A percentile compares a stretch with the other conserved stretches of the same genome.
These are phyloP conservation scores for Brachionus rubens DNA, from an alignment of 1,140 invertebrate species.

Conservation along the genomic window DNA sequence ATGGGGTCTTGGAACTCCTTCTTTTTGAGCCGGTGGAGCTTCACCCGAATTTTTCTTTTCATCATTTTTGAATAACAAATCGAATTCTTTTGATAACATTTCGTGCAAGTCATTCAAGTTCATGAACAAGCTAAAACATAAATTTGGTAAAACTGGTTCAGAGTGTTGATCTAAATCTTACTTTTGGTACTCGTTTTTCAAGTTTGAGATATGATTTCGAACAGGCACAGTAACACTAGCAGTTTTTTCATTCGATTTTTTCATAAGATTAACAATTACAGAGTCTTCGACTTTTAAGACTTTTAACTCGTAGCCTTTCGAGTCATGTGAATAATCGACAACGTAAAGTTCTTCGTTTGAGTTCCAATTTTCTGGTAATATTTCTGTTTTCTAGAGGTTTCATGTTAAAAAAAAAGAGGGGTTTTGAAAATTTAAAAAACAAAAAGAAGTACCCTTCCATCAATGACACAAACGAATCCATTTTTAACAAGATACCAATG, in stretches of 20 bases:
- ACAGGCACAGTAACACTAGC: not conserved
- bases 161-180: not conserved
- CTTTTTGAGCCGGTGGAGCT: not conserved
- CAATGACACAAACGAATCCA: slow-evolving; percentile 9
- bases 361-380: slow-evolving; percentile 23
- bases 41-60: not conserved
- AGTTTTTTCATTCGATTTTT: slow-evolving; percentile 26
- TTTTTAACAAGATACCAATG: slow-evolving; percentile 37
- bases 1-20: not conserved
- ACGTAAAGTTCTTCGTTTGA: slow-evolving; percentile 12
- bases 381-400: slow-evolving; percentile 24
- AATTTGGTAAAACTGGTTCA: not conserved
- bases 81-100: slow-evolving; percentile 1
- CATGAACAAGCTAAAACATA: not conserved
- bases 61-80: not conserved
- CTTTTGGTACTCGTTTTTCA: slow-evolving; percentile 28
- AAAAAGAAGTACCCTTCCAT: slow-evolving; percentile 27
- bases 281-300: not conserved
- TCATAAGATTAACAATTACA: slow-evolving; percentile 24
- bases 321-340: slow-evolving; percentile 18
- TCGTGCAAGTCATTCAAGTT: slow-evolving; percentile 18
- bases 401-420: too few relatives aligned
- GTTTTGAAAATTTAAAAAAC: too few relatives aligned
- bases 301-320: slow-evolving; percentile 34
- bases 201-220: not conserved